Conservation (phyloP, 2,113 vertebrate genomes). For the Gallinago undulata region DNA sequence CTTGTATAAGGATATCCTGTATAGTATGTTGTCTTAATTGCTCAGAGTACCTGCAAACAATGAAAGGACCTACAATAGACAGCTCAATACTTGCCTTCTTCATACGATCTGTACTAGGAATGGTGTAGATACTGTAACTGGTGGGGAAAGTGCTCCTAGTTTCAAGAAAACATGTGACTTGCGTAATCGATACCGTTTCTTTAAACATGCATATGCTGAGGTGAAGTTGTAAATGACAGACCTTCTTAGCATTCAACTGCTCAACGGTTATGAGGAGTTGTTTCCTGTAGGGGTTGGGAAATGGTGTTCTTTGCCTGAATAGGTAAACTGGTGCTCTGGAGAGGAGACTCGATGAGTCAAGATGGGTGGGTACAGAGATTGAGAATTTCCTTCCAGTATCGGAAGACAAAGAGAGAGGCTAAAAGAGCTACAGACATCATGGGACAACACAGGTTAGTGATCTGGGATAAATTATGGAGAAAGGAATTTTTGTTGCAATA, state of each 20-base stretch:
- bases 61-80: not conserved
- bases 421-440: not conserved
- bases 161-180: not conserved
- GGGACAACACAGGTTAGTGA: not conserved
- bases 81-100: not conserved
- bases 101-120: not conserved
- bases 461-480: not conserved
- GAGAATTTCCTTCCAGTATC: not conserved
- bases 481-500: not conserved
- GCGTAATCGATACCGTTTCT: not conserved
- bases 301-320: not conserved
- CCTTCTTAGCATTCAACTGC: not conserved
- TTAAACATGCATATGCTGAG: not conserved
- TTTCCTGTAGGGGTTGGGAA: constrained; percentile 11
- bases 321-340: not conserved
- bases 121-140: not conserved
- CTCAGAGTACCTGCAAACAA: not conserved
- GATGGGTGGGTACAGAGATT: not conserved
- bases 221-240: not conserved
- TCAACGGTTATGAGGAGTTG: not conserved
- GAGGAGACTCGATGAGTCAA: not conserved
- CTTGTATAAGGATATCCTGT: not conserved
- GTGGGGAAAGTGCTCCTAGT: not conserved
- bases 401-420: not conserved
- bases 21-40: not conserved